A percentile compares a stretch with the other conserved stretches of the same genome.
phyloP scores from a whole-genome alignment of 1,140 invertebrate species.

The Oppia nitens region DNA sequence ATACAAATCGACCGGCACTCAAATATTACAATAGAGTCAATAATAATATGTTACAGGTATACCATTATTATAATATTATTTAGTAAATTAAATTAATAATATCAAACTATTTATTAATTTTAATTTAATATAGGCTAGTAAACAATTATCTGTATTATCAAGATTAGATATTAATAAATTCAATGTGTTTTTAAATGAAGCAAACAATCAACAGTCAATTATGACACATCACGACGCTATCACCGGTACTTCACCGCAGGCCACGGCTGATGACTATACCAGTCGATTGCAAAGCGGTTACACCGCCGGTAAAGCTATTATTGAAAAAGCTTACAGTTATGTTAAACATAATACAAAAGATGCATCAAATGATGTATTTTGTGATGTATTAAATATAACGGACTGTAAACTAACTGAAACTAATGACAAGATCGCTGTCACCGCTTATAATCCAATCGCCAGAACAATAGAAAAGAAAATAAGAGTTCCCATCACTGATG shows the following conservation, averaged over 20 bases:
- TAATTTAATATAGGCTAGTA: conserved; percentile 38
- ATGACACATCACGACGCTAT: conserved; percentile 36
- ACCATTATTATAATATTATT: no score
- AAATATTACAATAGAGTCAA: conserved; percentile 35
- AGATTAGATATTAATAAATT: conserved; percentile 4
- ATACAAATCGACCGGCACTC: conserved; percentile 50
- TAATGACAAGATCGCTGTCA: conserved; percentile 42
- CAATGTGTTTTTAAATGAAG: conserved; percentile 5
- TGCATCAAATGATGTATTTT: conserved; percentile 28
- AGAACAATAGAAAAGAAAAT: conserved; percentile 39
- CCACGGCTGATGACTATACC: conserved; percentile 70
- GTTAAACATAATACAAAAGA: conserved; percentile 28
- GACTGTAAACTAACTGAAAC: conserved; percentile 40
- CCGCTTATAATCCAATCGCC: conserved; percentile 64
- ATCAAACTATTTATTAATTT: neutral
- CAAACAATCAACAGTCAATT: conserved; percentile 2
- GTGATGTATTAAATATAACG: conserved; percentile 41
- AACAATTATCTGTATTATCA: conserved; percentile 29
- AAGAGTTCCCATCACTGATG: conserved; percentile 40
- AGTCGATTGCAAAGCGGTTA: conserved; percentile 28
- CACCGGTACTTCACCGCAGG: conserved; percentile 74
- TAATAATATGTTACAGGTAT: conserved; percentile 61
- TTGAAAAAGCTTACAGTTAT: conserved; percentile 29
- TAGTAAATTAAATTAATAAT: no score
- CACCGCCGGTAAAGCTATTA: conserved; percentile 28